Percentiles rank a stretch among this genome's conserved stretches.
Conservation (phyloP, 2,888 invertebrate genomes). For the Tenodera sinensis region DNA sequence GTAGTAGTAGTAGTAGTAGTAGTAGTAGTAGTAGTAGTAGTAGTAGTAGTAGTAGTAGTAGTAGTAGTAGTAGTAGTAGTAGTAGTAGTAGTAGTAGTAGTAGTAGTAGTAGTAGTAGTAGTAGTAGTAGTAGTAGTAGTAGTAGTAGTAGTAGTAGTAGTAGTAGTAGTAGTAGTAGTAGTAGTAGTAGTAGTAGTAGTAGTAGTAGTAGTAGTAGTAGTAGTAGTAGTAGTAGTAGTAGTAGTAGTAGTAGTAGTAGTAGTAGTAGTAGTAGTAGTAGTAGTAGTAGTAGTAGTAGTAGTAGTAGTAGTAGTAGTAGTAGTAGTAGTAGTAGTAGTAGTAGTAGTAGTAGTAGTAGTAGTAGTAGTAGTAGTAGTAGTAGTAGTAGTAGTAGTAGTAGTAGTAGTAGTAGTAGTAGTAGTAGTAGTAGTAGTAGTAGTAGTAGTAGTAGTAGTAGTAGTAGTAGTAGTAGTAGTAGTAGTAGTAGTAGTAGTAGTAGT, state of each 20-base stretch:
- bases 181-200: background rate
- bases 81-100: background rate
- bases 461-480: background rate
- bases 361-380: background rate
- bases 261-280: background rate
- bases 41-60: background rate
- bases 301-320: background rate
- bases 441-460: background rate
- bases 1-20: background rate
- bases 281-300: background rate
- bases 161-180: background rate
- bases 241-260: background rate
- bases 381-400: background rate
- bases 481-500: background rate
- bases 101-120: background rate
- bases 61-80: background rate
- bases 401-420: background rate
- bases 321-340: background rate
- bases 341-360: background rate
- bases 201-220: background rate
- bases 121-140: background rate
- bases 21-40: background rate
- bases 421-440: background rate
- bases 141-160: background rate
- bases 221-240: background rate